phyloP scores from a whole-genome alignment of 1,140 invertebrate species.

The Pogonomyrmex barbatus region DNA sequence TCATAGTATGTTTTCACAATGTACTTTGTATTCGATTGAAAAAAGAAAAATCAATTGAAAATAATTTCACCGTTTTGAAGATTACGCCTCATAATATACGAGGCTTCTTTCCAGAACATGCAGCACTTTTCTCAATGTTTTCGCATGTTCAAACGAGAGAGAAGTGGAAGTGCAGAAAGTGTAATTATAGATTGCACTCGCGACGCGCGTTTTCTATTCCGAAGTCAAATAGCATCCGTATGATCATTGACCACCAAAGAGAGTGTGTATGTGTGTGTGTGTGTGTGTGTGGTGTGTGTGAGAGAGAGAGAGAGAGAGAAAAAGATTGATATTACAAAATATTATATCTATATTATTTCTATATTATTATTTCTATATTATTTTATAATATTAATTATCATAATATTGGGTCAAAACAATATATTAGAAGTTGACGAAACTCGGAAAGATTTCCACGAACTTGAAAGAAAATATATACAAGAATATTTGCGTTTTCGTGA shows the following conservation, averaged over 20 bases:
- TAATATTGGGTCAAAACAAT: too few relatives aligned
- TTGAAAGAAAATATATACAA: too few relatives aligned
- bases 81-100: not conserved
- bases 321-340: too few relatives aligned
- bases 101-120: not conserved
- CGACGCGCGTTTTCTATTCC: not conserved
- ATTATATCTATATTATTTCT: too few relatives aligned
- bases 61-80: not conserved
- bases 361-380: not conserved
- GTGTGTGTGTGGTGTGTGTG: too few relatives aligned
- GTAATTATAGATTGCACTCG: not conserved
- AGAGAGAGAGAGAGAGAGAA: too few relatives aligned
- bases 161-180: slow-evolving; percentile 9
- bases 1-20: too few relatives aligned
- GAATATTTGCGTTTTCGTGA: too few relatives aligned
- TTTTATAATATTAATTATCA: not conserved
- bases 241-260: not conserved
- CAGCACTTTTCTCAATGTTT: not conserved
- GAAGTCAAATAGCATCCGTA: slow-evolving; percentile 4
- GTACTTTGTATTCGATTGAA: not conserved
- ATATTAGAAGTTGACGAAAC: too few relatives aligned
- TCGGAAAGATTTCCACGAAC: too few relatives aligned
- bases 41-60: not conserved
- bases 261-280: too few relatives aligned
- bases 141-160: not conserved